phyloP scores from a whole-genome alignment of 1,140 invertebrate species.

The Idris sp. region DNA sequence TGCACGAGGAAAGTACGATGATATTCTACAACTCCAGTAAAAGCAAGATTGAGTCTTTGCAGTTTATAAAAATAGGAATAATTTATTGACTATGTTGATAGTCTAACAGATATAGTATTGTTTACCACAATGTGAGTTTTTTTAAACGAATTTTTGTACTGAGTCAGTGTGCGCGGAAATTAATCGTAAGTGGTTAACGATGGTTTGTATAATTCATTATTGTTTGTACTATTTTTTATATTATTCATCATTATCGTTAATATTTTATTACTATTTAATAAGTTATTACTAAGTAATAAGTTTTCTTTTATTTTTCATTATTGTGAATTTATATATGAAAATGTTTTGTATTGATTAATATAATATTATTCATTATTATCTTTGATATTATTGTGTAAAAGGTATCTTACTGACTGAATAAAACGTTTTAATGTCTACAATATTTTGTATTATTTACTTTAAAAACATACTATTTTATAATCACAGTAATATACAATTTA shows the following conservation, averaged over 20 bases:
- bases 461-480: conserved; percentile 1
- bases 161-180: conserved; percentile 69
- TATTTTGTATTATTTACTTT: conserved; percentile 29
- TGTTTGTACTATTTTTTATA: conserved; percentile 55
- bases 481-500: too few species aligned
- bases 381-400: conserved; percentile 75
- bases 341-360: conserved; percentile 61
- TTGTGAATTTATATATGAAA: conserved; percentile 60
- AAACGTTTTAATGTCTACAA: conserved; percentile 75
- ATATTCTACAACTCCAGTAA: conserved; percentile 75
- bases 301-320: conserved; percentile 57
- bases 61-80: conserved; percentile 74
- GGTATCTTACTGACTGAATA: conserved; percentile 79
- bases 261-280: conserved; percentile 46
- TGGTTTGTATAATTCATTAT: conserved; percentile 61
- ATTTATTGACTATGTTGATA: conserved; percentile 77
- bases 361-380: conserved; percentile 61
- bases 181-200: conserved; percentile 73
- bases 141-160: conserved; percentile 69
- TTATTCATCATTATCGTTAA: conserved; percentile 64
- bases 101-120: conserved; percentile 70
- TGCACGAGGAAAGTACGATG: conserved; percentile 54
- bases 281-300: too few species aligned
- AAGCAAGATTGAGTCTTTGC: conserved; percentile 73
- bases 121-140: conserved; percentile 71